Percentiles rank a stretch among this genome's conserved stretches.
These are phyloP conservation scores for Microtus pennsylvanicus DNA, from an alignment of 2,113 vertebrate genomes.

Conservation along the genomic window DNA sequence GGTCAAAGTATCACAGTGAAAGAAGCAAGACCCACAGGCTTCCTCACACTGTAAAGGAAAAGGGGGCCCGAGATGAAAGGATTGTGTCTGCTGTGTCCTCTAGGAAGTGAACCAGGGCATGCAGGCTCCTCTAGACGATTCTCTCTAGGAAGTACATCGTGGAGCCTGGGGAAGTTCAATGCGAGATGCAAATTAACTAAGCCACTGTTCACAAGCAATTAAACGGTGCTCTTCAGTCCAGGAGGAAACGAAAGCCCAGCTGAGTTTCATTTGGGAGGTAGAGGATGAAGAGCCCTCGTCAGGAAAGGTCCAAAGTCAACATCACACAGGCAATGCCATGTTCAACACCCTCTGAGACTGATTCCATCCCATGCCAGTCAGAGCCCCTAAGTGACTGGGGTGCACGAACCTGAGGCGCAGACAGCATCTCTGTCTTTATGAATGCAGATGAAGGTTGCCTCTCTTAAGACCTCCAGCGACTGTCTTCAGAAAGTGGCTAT, in stretches of 20 bases:
- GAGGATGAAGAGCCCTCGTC: rapidly evolving
- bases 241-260: constrained; percentile 1
- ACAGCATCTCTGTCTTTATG: background rate
- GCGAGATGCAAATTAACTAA: constrained; percentile 40
- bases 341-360: background rate
- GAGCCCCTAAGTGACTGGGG: background rate
- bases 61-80: background rate
- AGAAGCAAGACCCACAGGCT: background rate
- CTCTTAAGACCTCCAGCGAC: background rate
- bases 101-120: background rate
- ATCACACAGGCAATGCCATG: rapidly evolving
- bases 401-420: background rate
- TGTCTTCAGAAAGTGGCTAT: background rate
- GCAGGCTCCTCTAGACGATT: background rate
- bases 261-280: background rate
- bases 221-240: background rate
- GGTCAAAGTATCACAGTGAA: background rate
- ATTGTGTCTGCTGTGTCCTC: background rate
- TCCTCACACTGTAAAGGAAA: background rate
- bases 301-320: background rate
- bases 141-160: constrained; percentile 7
- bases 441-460: background rate
- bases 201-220: background rate
- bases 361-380: background rate
- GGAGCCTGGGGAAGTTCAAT: constrained; percentile 5